These are phyloP conservation scores for Rhinolophus ferrumequinum DNA, from an alignment of 2,113 vertebrate species.

Conservation along the genomic window DNA sequence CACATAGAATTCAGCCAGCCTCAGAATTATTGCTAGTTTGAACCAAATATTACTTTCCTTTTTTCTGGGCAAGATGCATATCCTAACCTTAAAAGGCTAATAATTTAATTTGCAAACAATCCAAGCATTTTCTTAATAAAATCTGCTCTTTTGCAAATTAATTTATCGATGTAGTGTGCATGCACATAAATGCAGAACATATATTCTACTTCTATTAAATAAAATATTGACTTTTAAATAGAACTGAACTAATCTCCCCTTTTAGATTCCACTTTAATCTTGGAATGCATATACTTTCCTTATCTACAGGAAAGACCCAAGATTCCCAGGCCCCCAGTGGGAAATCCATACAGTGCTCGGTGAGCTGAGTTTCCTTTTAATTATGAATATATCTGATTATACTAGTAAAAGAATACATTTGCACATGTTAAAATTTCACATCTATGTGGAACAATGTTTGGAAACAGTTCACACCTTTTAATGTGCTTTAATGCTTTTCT, in stretches of 20 bases:
- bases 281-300: background rate
- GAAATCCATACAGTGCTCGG: background rate
- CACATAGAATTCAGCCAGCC: no score
- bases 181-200: background rate
- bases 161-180: background rate
- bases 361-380: background rate
- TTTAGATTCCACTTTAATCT: background rate
- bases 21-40: background rate
- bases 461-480: background rate
- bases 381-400: background rate
- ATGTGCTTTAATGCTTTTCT: background rate
- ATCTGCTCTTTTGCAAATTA: background rate
- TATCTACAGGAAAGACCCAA: background rate
- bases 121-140: background rate
- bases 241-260: background rate
- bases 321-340: background rate
- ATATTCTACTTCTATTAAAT: background rate
- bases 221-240: background rate
- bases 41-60: background rate
- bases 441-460: background rate
- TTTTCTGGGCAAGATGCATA: rapidly evolving
- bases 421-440: background rate
- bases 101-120: background rate
- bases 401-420: background rate
- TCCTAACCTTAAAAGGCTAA: background rate